Percentiles rank a stretch among this genome's conserved stretches.
Evolutionary conservation across 1,140 invertebrate genomes (phyloP).

Genomic region (Drosophila arizonae): DNA sequence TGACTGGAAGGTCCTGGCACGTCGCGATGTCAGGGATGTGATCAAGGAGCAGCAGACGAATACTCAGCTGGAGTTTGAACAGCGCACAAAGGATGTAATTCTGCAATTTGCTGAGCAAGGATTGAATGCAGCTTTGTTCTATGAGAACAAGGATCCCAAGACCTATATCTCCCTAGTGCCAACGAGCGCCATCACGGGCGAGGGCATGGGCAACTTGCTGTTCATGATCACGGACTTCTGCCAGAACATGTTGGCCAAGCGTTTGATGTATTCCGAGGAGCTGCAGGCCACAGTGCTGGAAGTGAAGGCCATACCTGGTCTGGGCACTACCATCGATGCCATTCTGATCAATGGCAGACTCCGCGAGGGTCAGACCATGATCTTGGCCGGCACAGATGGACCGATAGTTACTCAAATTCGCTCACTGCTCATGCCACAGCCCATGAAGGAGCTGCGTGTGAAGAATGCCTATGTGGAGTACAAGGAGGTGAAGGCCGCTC

Average conservation of each 20-base stretch:
- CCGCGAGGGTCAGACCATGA: conserved; percentile 95
- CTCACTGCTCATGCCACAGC: conserved; percentile 98
- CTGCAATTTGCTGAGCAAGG: conserved; percentile 98
- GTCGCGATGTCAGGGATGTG: conserved; percentile 96
- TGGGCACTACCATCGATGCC: conserved; percentile 99
- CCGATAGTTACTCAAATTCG: conserved; percentile 99
- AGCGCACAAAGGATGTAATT: conserved; percentile 93
- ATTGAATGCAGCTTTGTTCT: conserved; percentile 97
- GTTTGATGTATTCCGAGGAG: conserved; percentile 96
- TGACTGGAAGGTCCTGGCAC: conserved; percentile 96
- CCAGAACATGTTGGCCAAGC: conserved; percentile 94
- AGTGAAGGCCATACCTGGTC: conserved; percentile 98
- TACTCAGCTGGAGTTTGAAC: conserved; percentile 97
- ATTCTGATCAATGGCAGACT: conserved; percentile 98
- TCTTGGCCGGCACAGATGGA: conserved; percentile 98
- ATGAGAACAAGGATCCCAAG: conserved; percentile 96
- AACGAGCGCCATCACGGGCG: conserved; percentile 97
- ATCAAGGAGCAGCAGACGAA: conserved; percentile 93
- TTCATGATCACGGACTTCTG: conserved; percentile 96
- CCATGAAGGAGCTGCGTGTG: conserved; percentile 98
- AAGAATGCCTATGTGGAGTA: conserved; percentile 98
- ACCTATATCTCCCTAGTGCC: conserved; percentile 98
- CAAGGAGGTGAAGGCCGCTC: conserved; percentile 97
- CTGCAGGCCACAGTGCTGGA: conserved; percentile 98
- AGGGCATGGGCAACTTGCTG: conserved; percentile 99